Evolutionary conservation across 1,140 invertebrate species (phyloP), one percentile per base, ranked within the genome.

Genomic region (Magallana gigas): DNA sequence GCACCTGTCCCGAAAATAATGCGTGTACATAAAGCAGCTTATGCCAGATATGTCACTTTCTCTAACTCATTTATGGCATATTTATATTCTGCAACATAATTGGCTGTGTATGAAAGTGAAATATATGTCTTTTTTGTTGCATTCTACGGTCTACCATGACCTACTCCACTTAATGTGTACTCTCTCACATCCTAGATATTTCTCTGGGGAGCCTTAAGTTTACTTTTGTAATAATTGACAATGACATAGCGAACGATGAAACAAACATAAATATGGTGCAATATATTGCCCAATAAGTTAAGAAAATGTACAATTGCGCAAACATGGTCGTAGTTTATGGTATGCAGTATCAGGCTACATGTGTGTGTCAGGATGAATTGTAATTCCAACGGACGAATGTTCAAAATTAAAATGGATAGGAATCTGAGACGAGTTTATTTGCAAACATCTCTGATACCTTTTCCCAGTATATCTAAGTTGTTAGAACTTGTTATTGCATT

Each of bases 21-120:
- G 36, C 23, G 68, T 76, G 23, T 76, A 76, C 23, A 76, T 76
- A 76, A 76, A 62, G 14, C 23, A 29, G 5, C 23, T 36, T 76
- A 36, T 76, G 68, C 23, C 68, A 76, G 23, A 29, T 76, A 76
- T 76, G 68, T 76, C 23, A 76, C 23, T 76, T 76, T 76, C 23
- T 76, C 29, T 29, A 76, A 29, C 68, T 76, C 36, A 76, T 76
- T 76, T 76, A 76, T 76, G 68, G 36, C 68, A 76, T 12, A 76
- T 76, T 76, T 76, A 29, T 76, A 8, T 12, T 76, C 68, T 76
- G 23, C 68, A 29, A 76, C 23, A 76, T 29, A 76, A 76, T 76
- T 76, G 68, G 68, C 18, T 76, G 36, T 18, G 68, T 76, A 76
- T 18, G 36, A 76, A 76, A 76, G 23, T 76, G 23, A 76, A 36